phyloP scores from a whole-genome alignment of 2,113 vertebrate genomes.

The Hippocampus comes region DNA sequence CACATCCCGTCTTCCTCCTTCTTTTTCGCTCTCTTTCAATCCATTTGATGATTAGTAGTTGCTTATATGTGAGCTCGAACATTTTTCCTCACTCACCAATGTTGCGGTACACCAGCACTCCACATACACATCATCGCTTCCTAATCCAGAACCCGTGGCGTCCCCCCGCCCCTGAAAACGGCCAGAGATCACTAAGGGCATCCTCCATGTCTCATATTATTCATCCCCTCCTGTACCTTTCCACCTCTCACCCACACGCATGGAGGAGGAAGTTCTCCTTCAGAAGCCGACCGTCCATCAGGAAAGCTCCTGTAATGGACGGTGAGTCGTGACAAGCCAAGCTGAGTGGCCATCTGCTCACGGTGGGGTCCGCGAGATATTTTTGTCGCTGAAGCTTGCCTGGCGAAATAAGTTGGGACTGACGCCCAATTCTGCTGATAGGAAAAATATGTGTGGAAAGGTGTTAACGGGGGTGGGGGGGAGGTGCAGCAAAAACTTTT shows the following conservation, averaged over 20 bases:
- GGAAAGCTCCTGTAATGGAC: constrained; percentile 72
- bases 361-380: constrained; percentile 71
- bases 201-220: constrained; percentile 42
- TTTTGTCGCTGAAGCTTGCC: constrained; percentile 67
- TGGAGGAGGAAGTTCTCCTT: constrained; percentile 53
- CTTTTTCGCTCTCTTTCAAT: not conserved
- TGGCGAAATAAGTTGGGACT: constrained; percentile 57
- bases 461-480: constrained; percentile 13
- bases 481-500: constrained; percentile 65
- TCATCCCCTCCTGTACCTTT: constrained; percentile 6
- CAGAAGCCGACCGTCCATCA: constrained; percentile 72
- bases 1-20: not conserved
- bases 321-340: constrained; percentile 76
- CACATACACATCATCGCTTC: constrained; percentile 36
- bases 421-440: constrained; percentile 63
- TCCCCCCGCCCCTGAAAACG: constrained; percentile 45
- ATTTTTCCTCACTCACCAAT: constrained; percentile 47
- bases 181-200: constrained; percentile 64
- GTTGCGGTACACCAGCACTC: constrained; percentile 41
- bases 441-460: constrained; percentile 23
- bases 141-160: constrained; percentile 52
- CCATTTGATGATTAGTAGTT: not conserved
- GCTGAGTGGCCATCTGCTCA: constrained; percentile 80
- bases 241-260: not conserved
- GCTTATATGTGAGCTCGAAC: not conserved